These are phyloP conservation scores for Dyspetes luteomarginatus DNA, from an alignment of 2,888 invertebrate species.

Conservation along the genomic window DNA sequence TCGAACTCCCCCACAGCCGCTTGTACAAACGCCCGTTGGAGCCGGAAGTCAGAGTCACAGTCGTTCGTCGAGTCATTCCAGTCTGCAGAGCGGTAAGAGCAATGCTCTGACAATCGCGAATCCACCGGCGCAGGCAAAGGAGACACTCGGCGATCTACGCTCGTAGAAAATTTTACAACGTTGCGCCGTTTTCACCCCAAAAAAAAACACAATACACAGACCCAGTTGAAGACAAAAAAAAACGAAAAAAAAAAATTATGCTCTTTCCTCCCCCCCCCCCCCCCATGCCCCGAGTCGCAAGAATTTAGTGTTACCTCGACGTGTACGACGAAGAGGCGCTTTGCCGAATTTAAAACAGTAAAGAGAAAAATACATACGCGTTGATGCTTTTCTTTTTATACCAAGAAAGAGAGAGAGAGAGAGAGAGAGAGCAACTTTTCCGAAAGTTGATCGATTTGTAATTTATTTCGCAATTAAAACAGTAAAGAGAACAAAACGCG, in stretches of 20 bases:
- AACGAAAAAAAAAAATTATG: background rate
- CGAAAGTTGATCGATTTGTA: too few relatives aligned
- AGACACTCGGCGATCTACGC: conserved; percentile 68
- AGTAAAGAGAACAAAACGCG: background rate
- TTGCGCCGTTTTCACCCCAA: background rate
- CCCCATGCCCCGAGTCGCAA: too few relatives aligned
- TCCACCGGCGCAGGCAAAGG: conserved; percentile 72
- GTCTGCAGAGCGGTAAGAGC: conserved; percentile 80
- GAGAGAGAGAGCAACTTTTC: too few relatives aligned
- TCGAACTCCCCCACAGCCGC: conserved; percentile 88
- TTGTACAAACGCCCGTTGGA: conserved; percentile 88
- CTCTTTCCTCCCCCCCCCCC: conserved; percentile 18
- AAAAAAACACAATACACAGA: too few relatives aligned
- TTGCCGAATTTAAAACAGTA: conserved; percentile 37
- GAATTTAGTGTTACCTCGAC: conserved; percentile 42
- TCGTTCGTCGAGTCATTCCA: conserved; percentile 87
- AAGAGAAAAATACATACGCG: conserved; percentile 6
- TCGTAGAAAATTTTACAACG: conserved; percentile 67
- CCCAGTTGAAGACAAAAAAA: background rate
- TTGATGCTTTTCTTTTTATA: too few relatives aligned
- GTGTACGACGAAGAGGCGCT: conserved; percentile 33
- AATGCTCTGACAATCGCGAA: conserved; percentile 70
- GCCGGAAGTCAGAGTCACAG: conserved; percentile 85
- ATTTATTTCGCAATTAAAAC: too few relatives aligned
- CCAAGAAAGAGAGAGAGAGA: too few relatives aligned